phyloP scores from a whole-genome alignment of 2,113 vertebrate species.

The Sciurus niger region DNA sequence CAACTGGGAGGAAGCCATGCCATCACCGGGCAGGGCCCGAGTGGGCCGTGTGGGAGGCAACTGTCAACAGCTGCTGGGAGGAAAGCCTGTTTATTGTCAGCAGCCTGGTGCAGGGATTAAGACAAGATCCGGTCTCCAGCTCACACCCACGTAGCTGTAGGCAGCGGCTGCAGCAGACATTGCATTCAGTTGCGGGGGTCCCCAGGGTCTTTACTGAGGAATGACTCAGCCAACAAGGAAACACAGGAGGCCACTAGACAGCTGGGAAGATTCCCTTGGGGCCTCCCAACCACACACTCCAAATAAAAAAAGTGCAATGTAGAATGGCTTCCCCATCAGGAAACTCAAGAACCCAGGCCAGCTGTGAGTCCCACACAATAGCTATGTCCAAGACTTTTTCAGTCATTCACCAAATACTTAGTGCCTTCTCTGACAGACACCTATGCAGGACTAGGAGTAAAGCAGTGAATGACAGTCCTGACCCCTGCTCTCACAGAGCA shows the following conservation, averaged over 20 bases:
- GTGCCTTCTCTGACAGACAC: neutral
- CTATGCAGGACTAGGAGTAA: neutral
- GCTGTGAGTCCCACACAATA: neutral
- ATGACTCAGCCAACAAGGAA: constrained; percentile 8
- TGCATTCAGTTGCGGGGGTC: neutral
- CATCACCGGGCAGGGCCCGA: constrained; percentile 55
- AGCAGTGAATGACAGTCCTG: neutral
- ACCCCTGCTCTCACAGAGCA: neutral
- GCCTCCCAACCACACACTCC: neutral
- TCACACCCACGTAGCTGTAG: constrained; percentile 22
- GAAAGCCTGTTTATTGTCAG: constrained; percentile 69
- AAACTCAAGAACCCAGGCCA: neutral
- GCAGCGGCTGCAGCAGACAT: neutral
- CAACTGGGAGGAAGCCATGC: constrained; percentile 63
- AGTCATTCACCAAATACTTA: constrained; percentile 2
- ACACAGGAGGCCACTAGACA: constrained; percentile 12
- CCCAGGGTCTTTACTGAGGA: neutral
- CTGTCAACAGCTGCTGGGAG: constrained; percentile 75
- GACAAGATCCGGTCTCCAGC: neutral
- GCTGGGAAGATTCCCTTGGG: constrained; percentile 59
- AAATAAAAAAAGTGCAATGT: neutral
- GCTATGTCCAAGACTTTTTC: neutral
- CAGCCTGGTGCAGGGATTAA: constrained; percentile 51
- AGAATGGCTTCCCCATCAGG: neutral
- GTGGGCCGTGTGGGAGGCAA: constrained; percentile 72